Conservation (phyloP, 2,113 vertebrate genomes). For the Symphodus melops region DNA sequence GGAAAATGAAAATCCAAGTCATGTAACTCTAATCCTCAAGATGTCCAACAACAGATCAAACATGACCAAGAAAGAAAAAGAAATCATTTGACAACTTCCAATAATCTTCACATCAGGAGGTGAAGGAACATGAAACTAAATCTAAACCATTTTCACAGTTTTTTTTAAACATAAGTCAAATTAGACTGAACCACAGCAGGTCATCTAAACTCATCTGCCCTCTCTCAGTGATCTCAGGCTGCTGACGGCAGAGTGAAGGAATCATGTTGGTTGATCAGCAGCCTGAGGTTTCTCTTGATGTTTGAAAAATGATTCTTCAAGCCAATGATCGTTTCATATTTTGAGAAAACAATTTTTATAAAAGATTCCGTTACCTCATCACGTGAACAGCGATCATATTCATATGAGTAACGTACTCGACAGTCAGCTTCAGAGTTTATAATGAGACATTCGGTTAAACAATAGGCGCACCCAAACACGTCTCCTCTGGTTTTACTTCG, state of each 20-base stretch:
- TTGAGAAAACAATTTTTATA: background rate
- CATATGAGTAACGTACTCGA: background rate
- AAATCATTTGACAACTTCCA: too few relatives aligned
- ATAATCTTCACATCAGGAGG: too few relatives aligned
- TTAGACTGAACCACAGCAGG: too few relatives aligned
- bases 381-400: background rate
- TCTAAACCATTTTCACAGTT: too few relatives aligned
- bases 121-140: too few relatives aligned
- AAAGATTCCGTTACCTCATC: background rate
- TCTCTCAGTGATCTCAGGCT: background rate
- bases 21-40: too few relatives aligned
- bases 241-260: background rate
- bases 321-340: background rate
- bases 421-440: background rate
- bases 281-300: background rate
- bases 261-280: background rate
- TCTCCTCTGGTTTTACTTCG: background rate
- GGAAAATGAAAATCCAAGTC: too few relatives aligned
- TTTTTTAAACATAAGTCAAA: too few relatives aligned
- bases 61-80: too few relatives aligned
- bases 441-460: fast-evolving
- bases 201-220: background rate
- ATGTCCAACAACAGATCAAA: too few relatives aligned
- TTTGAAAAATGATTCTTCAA: slow-evolving; percentile 10
- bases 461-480: too few relatives aligned